Conservation (phyloP, 2,888 invertebrate genomes). For the Dryadula phaetusa region DNA sequence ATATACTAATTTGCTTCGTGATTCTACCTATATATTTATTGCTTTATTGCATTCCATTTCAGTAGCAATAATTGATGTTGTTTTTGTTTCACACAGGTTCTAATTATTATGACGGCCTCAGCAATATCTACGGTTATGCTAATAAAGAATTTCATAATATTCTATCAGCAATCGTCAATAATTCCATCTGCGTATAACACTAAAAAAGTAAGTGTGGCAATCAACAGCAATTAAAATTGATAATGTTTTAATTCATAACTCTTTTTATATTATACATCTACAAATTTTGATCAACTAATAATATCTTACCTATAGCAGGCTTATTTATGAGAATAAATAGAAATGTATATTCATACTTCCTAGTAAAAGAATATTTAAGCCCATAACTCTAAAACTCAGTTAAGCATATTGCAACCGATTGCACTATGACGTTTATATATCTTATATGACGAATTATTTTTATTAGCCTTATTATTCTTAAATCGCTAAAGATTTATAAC, state of each 20-base stretch:
- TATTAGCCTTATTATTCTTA: too few relatives aligned
- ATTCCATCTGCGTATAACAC: not conserved
- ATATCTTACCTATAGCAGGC: too few relatives aligned
- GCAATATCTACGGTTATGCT: constrained; percentile 14
- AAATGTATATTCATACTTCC: too few relatives aligned
- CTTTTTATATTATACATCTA: too few relatives aligned
- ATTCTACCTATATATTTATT: not conserved
- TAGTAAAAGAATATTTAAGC: too few relatives aligned
- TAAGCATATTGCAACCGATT: too few relatives aligned
- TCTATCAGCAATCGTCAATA: not conserved
- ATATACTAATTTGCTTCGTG: not conserved
- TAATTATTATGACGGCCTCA: constrained; percentile 3
- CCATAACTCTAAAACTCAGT: too few relatives aligned
- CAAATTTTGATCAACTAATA: too few relatives aligned
- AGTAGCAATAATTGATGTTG: not conserved
- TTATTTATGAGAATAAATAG: too few relatives aligned
- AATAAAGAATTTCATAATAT: constrained; percentile 6
- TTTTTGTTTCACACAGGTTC: not conserved
- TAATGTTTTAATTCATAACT: not conserved
- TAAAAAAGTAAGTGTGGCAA: not conserved
- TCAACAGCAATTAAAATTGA: not conserved
- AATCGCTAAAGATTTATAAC: not conserved
- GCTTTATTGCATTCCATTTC: too few relatives aligned
- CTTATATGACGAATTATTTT: too few relatives aligned
- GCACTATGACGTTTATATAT: too few relatives aligned